Base-by-base conservation (phyloP, 2,888 invertebrate species). In the Autographa gamma region DNA sequence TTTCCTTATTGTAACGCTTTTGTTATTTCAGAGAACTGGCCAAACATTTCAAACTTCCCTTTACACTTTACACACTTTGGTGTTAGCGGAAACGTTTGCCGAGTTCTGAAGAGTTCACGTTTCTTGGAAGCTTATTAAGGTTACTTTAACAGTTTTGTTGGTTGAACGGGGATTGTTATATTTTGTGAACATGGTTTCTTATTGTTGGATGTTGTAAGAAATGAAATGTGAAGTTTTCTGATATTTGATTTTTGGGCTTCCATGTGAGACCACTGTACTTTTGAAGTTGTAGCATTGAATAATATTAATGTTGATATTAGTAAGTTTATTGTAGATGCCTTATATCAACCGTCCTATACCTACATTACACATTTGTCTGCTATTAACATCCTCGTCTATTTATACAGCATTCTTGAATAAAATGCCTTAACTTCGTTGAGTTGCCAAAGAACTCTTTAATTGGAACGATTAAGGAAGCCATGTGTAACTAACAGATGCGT, bases 1-100 rank as follows among this genome's bases (percentile, higher is more conserved):
- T 74, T 71, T 63, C 18, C 61, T 59, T 79, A 14, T 62, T 48
- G 19, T 31, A 31, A 18, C 11, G 6, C 3, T 43, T 0, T 63
- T 18, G 38, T 31, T 38, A 38, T 31, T 60, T 7, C 19, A 3
- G 3, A 13, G 38, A 31, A 32, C 59, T 59, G 14, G 18, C 18
- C 13, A 25, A 25, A 56, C 56, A 56, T 9, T 68, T 58, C 48
- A n/a, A 48, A 56, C 4, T 25, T 56, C 25, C 54, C 13, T 56
- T 56, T 56, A 56, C 25, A 14, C 25, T 56, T 25, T 25, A 13
- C 25, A 56, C 25, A 14, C 25, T 56, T 25, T 25, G 19, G 11
- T 25, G 25, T 56, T 56, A 13, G 13, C 54, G 19, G 54, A 25
- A 56, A 56, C 48, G n/a, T 14, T 48, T 48, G 7, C 48, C n/a